These are phyloP conservation scores for Toxotes chatareus DNA, from an alignment of 2,113 vertebrate genomes.

Conservation along the genomic window DNA sequence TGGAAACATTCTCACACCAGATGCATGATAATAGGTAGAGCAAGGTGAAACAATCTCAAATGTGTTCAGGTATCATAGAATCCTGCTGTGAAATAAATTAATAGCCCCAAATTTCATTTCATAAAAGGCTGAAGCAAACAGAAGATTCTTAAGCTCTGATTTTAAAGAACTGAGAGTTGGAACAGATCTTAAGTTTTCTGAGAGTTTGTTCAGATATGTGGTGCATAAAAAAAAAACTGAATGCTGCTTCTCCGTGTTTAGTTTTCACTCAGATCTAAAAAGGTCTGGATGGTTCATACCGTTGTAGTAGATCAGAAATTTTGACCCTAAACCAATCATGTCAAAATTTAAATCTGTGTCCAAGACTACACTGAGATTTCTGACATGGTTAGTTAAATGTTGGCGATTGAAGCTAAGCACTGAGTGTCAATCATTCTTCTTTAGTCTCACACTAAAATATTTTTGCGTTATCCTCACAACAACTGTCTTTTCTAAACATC, in stretches of 20 bases:
- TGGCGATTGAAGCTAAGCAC: too few species aligned
- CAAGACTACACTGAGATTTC: too few species aligned
- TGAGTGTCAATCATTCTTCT: too few species aligned
- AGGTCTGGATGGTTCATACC: neutral
- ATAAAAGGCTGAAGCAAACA: neutral
- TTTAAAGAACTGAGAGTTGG: neutral
- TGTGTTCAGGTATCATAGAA: too few species aligned
- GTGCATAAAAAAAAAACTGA: neutral
- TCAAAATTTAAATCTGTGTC: too few species aligned
- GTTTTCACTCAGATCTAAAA: neutral
- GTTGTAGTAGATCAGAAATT: neutral
- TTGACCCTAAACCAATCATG: neutral
- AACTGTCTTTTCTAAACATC: too few species aligned
- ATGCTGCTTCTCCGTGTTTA: neutral
- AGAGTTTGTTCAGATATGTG: neutral
- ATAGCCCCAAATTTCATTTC: neutral
- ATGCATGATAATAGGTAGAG: neutral
- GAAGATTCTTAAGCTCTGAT: neutral
- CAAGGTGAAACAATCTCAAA: neutral
- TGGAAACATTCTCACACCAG: neutral
- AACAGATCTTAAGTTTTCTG: neutral
- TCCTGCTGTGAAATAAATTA: neutral
- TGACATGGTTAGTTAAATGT: too few species aligned
- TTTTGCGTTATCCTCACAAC: too few species aligned
- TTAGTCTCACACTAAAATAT: too few species aligned